A percentile compares a stretch with the other conserved stretches of the same genome.
phyloP scores from a whole-genome alignment of 2,888 invertebrate genomes.

The Dynastes maya region DNA sequence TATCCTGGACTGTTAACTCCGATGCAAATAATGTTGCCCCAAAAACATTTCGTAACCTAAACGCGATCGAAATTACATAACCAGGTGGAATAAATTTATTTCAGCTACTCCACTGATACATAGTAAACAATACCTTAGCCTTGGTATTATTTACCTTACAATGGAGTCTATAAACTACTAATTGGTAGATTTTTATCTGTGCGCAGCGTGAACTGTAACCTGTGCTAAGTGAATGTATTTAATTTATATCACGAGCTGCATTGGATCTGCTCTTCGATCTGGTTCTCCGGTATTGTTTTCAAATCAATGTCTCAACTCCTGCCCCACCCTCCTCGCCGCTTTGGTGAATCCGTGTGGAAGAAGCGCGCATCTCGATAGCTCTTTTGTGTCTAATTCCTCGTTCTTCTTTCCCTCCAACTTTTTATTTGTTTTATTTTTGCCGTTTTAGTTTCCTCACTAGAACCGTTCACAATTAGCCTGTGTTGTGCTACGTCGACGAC shows the following conservation, averaged over 20 bases:
- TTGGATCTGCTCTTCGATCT: conserved; percentile 61
- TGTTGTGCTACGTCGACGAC: conserved; percentile 38
- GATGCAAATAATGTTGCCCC: too few species aligned
- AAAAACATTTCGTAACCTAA: too few species aligned
- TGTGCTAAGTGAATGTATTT: conserved; percentile 62
- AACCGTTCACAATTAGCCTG: conserved; percentile 26
- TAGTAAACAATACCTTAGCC: background rate
- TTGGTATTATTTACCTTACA: conserved; percentile 60
- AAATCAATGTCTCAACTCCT: conserved; percentile 36
- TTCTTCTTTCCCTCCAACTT: conserved; percentile 3
- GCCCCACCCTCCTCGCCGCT: background rate
- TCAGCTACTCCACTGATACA: conserved; percentile 22
- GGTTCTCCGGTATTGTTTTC: conserved; percentile 61
- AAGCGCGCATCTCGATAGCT: conserved; percentile 15
- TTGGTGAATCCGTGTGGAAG: conserved; percentile 33
- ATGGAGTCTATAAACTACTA: conserved; percentile 67
- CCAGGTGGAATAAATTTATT: too few species aligned
- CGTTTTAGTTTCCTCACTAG: conserved; percentile 15
- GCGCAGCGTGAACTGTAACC: conserved; percentile 67
- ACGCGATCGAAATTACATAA: too few species aligned
- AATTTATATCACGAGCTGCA: conserved; percentile 64
- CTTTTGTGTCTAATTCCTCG: conserved; percentile 16
- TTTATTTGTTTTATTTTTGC: background rate
- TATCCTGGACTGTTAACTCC: too few species aligned
- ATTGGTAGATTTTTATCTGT: conserved; percentile 68